These are phyloP conservation scores for Acanthopleura granulata DNA, from an alignment of 2,888 invertebrate genomes.

Conservation along the genomic window DNA sequence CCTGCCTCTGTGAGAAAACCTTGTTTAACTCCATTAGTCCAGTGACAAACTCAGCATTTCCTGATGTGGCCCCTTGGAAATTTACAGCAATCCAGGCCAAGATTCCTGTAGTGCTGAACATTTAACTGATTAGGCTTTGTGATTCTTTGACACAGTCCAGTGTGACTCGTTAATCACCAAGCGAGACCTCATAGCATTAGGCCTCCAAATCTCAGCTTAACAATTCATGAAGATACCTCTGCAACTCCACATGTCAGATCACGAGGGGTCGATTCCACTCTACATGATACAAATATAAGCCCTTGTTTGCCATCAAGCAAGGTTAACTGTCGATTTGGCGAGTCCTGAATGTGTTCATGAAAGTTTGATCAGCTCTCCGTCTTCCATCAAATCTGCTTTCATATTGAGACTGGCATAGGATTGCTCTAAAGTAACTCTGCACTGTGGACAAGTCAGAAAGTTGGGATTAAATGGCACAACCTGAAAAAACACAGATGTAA, in stretches of 20 bases:
- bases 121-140: too few relatives aligned
- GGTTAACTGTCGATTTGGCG: slow-evolving; percentile 1
- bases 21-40: too few relatives aligned
- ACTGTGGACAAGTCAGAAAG: too few relatives aligned
- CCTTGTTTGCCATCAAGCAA: slow-evolving; percentile 6
- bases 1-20: too few relatives aligned
- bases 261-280: background rate
- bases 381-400: slow-evolving; percentile 2
- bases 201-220: background rate
- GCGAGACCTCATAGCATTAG: background rate
- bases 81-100: too few relatives aligned
- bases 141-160: too few relatives aligned
- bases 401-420: background rate
- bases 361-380: slow-evolving; percentile 7
- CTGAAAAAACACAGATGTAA: slow-evolving; percentile 5
- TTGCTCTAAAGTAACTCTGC: background rate
- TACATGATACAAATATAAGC: slow-evolving; percentile 9
- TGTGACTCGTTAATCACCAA: too few relatives aligned
- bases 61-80: too few relatives aligned
- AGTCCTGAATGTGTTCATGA: background rate
- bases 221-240: background rate
- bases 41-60: too few relatives aligned
- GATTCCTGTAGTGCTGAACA: too few relatives aligned
- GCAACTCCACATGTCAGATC: background rate
- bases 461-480: background rate